These are phyloP conservation scores for Micrastur ruficollis DNA, from an alignment of 2,797 vertebrate genomes.

Conservation along the genomic window DNA sequence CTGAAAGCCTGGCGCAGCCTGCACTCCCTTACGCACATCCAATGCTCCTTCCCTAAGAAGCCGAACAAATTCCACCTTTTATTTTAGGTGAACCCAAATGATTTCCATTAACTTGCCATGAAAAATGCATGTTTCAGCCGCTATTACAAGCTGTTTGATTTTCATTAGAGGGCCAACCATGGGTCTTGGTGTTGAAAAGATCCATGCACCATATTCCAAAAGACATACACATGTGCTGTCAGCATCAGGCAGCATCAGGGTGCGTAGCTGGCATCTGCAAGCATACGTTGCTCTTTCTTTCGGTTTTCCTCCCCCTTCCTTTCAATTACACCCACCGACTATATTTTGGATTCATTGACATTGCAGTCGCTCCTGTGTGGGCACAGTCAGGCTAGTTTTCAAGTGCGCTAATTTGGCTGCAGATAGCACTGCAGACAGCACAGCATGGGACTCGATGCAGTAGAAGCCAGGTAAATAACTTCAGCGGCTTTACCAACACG, in stretches of 20 bases:
- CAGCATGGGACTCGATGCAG: background rate
- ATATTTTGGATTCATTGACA: slow-evolving; percentile 8
- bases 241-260: background rate
- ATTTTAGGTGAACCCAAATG: background rate
- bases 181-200: background rate
- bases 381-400: background rate
- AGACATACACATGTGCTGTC: accelerated
- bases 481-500: accelerated
- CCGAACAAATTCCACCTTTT: background rate
- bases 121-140: background rate
- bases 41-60: background rate
- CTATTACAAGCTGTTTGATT: background rate
- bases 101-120: background rate
- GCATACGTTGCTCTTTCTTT: background rate
- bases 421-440: background rate
- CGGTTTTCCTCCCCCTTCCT: background rate
- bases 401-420: slow-evolving; percentile 6
- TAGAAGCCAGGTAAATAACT: background rate
- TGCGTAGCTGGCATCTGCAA: background rate
- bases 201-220: background rate
- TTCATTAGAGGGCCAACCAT: background rate
- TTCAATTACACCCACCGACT: background rate
- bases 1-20: background rate
- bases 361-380: slow-evolving; percentile 40
- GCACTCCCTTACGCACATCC: accelerated